Conservation (phyloP, 1,140 invertebrate genomes). For the Trialeurodes vaporariorum region DNA sequence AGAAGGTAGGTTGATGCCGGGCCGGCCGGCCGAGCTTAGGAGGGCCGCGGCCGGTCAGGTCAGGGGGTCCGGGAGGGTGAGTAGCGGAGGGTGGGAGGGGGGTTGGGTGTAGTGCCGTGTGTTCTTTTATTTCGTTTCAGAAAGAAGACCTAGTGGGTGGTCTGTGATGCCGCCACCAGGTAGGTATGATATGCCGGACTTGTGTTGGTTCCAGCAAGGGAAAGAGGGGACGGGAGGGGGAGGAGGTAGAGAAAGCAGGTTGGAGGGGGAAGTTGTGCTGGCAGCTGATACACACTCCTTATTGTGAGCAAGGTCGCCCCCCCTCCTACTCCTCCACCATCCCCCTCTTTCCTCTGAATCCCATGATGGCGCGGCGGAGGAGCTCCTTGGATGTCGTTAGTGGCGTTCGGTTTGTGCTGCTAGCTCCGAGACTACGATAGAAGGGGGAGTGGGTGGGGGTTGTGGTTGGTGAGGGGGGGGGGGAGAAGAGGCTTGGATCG, state of each 20-base stretch:
- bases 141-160: background rate
- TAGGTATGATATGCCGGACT: background rate
- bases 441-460: too few species aligned
- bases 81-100: background rate
- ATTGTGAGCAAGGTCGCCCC: slow-evolving; percentile 4
- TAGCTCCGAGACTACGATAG: too few species aligned
- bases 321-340: background rate
- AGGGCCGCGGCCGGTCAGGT: background rate
- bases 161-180: background rate
- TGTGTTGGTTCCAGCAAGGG: background rate
- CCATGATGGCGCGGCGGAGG: background rate
- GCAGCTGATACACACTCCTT: background rate
- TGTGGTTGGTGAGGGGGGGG: too few species aligned
- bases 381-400: background rate
- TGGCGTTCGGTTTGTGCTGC: too few species aligned
- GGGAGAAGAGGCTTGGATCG: too few species aligned
- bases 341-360: background rate
- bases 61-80: background rate
- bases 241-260: too few species aligned
- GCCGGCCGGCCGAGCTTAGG: background rate
- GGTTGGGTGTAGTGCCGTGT: background rate
- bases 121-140: background rate
- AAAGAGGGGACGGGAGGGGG: too few species aligned
- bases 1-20: too few species aligned
- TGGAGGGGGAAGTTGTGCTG: background rate